Evolutionary conservation across 2,888 invertebrate species (phyloP).

Genomic region (Hemistola chrysoprasaria): DNA sequence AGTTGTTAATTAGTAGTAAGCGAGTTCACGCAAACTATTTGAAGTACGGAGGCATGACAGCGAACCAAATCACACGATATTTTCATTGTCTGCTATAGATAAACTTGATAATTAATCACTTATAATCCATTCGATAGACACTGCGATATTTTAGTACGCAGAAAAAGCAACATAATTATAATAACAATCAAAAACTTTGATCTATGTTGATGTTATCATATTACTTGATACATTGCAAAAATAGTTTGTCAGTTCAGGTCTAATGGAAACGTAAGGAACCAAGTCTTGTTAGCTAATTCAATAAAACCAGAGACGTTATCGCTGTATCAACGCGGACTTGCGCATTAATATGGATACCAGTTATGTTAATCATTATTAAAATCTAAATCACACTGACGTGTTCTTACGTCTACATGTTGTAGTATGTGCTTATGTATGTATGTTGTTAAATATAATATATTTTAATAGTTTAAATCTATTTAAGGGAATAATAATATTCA

Average conservation of each 20-base stretch:
- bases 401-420: slow-evolving; percentile 6
- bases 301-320: slow-evolving; percentile 29
- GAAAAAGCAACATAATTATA: slow-evolving; percentile 10
- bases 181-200: slow-evolving; percentile 1
- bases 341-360: slow-evolving; percentile 24
- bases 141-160: slow-evolving; percentile 8
- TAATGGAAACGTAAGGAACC: slow-evolving; percentile 30
- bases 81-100: slow-evolving; percentile 47
- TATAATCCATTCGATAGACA: slow-evolving; percentile 23
- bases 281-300: slow-evolving; percentile 25
- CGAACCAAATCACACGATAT: slow-evolving; percentile 52
- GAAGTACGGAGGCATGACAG: slow-evolving; percentile 46
- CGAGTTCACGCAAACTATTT: slow-evolving; percentile 48
- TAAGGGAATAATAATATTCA: no score
- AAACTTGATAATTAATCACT: slow-evolving; percentile 34
- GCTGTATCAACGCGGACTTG: slow-evolving; percentile 24
- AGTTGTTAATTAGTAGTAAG: slow-evolving; percentile 54
- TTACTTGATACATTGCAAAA: slow-evolving; percentile 17
- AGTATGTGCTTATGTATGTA: slow-evolving; percentile 15
- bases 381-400: slow-evolving; percentile 11
- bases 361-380: slow-evolving; percentile 32
- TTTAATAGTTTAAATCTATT: no score
- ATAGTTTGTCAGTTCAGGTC: slow-evolving; percentile 23
- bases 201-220: slow-evolving; percentile 7
- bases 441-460: slow-evolving; percentile 58